Evolutionary conservation across 2,888 invertebrate genomes (phyloP).

Genomic region (Eupithecia subumbrata): DNA sequence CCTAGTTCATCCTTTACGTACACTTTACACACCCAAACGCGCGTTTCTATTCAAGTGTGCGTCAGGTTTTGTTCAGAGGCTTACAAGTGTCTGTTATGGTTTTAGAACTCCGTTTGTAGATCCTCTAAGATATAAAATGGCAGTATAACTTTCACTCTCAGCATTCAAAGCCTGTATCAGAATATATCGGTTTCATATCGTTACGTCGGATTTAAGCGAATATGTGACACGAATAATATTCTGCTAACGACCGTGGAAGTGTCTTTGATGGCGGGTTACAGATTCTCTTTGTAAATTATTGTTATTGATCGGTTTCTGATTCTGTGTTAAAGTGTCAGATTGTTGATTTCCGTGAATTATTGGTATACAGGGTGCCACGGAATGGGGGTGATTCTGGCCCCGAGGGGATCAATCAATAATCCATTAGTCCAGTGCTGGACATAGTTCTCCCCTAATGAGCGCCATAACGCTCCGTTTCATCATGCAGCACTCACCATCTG

Average conservation of each 20-base stretch:
- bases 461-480: no score
- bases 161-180: constrained; percentile 15
- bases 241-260: constrained; percentile 16
- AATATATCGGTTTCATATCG: constrained; percentile 34
- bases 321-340: not conserved
- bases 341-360: not conserved
- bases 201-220: constrained; percentile 33
- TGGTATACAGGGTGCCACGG: no score
- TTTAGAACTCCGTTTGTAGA: not conserved
- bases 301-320: not conserved
- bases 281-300: constrained; percentile 12
- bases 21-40: no score
- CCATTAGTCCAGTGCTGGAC: no score
- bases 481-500: no score
- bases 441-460: no score
- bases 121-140: constrained; percentile 5
- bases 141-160: constrained; percentile 4
- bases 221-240: constrained; percentile 40
- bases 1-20: no score
- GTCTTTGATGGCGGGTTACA: constrained; percentile 19
- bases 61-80: not conserved
- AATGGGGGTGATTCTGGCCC: no score
- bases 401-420: no score
- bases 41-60: no score
- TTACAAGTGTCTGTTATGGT: not conserved